phyloP scores from a whole-genome alignment of 2,797 vertebrate species.

The Notoglanidium macrostoma region DNA sequence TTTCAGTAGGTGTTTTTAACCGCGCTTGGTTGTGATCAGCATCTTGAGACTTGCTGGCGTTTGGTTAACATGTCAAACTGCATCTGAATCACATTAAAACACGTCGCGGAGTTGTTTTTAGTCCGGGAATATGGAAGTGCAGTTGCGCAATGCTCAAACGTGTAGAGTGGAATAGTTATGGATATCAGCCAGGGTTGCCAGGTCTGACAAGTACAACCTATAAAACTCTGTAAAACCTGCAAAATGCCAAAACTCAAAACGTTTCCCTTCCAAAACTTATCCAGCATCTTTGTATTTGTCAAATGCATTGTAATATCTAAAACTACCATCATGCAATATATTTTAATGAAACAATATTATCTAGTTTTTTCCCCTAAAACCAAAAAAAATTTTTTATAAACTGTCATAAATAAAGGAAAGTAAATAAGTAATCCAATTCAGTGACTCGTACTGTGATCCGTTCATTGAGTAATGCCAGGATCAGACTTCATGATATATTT shows the following conservation, averaged over 20 bases:
- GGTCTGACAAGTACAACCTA: neutral
- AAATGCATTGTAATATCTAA: neutral
- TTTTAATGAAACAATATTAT: neutral
- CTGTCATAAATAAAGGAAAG: neutral
- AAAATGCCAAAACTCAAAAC: neutral
- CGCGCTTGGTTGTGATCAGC: neutral
- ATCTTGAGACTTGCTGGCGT: slow-evolving; percentile 1
- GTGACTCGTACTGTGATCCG: neutral
- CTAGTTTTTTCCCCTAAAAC: no score
- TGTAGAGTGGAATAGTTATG: slow-evolving; percentile 24
- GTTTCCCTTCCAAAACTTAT: no score
- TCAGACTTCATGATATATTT: no score
- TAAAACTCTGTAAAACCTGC: neutral
- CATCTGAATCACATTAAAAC: neutral
- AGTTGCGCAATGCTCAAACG: slow-evolving; percentile 34
- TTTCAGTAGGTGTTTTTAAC: neutral
- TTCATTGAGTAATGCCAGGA: neutral
- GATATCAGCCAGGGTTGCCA: slow-evolving; percentile 27
- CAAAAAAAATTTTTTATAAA: neutral
- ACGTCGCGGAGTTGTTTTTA: slow-evolving; percentile 16
- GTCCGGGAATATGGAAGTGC: slow-evolving; percentile 6
- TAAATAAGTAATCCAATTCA: neutral
- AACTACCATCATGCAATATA: neutral
- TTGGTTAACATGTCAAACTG: neutral
- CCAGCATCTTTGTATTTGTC: neutral